Evolutionary conservation across 2,797 vertebrate genomes (phyloP), one percentile per base, ranked within the genome.

Genomic region (Chloroceryle inda): DNA sequence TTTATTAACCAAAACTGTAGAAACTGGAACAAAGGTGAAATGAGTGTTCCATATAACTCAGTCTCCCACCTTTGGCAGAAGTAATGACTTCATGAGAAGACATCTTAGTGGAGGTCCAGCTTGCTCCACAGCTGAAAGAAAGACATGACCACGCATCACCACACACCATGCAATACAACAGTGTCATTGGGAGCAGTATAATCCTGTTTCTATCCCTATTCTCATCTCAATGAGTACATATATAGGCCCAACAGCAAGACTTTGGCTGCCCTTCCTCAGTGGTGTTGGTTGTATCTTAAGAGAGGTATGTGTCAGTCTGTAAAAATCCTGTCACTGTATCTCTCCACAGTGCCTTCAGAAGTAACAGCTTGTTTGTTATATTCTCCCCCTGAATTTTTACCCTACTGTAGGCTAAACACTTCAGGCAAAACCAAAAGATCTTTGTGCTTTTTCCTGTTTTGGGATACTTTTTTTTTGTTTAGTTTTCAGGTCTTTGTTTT

Each of bases 141-240:
- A 88, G 75, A 58, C 0, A 0, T 7, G 4, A 22, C 10, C n/a
- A 63, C 27, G n/a, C 19, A 42, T 64, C 16, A 22, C 10, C n/a
- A 63, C 27, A 35, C 19, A 42, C 61, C 18, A 23, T n/a, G 19
- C 9, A 78, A 64, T 11, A 49, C 18, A 45, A 13, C 9, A n/a
- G 13, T 23, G 5, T 33, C 58, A 55, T 13, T 76, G 4, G n/a
- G 42, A 78, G 6, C 8, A 12, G 59, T 61, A 44, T 45, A 13
- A 17, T 75, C 24, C 42, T 31, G 4, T 88, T 92, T 77, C 37
- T 21, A 45, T 18, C 18, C 16, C 17, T 88, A 0, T 31, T 78
- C 12, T 33, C 11, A 66, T 22, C 26, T 74, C 53, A 61, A 11
- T 1, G 24, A 47, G 15, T 27, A 12, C 35, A 11, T 62, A 50